Conservation (phyloP, 2,888 invertebrate species). For the Hipparchia semele region DNA sequence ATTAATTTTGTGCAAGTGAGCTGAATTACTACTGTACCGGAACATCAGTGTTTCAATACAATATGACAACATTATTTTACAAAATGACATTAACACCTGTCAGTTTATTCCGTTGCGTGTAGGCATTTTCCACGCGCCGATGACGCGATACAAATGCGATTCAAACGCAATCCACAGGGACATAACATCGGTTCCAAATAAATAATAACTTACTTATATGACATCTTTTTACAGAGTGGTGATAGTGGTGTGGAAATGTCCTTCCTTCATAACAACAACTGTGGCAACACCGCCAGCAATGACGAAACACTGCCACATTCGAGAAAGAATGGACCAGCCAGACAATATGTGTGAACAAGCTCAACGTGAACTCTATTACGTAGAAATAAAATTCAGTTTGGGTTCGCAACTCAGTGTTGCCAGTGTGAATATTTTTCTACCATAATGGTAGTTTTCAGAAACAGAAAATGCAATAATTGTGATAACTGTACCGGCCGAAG, state of each 20-base stretch:
- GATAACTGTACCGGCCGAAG: slow-evolving; percentile 60
- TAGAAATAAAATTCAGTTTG: slow-evolving; percentile 11
- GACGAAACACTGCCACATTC: slow-evolving; percentile 70
- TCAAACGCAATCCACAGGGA: too few species aligned
- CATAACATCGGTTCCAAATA: too few species aligned
- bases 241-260: slow-evolving; percentile 86
- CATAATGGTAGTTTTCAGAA: slow-evolving; percentile 47
- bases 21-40: too few species aligned
- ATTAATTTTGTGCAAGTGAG: too few species aligned
- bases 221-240: slow-evolving; percentile 56
- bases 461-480: slow-evolving; percentile 52
- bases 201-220: too few species aligned
- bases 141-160: too few species aligned
- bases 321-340: slow-evolving; percentile 67
- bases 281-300: slow-evolving; percentile 63
- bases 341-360: slow-evolving; percentile 68
- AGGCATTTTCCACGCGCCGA: too few species aligned
- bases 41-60: too few species aligned
- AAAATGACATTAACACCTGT: too few species aligned
- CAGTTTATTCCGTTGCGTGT: too few species aligned
- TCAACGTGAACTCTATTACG: slow-evolving; percentile 23
- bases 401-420: slow-evolving; percentile 39
- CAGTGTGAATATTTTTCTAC: slow-evolving; percentile 41
- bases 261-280: slow-evolving; percentile 87
- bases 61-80: too few species aligned